A percentile compares a stretch with the other conserved stretches of the same genome.
Conservation (phyloP, 2,113 vertebrate species). For the Laterallus jamaicensis region DNA sequence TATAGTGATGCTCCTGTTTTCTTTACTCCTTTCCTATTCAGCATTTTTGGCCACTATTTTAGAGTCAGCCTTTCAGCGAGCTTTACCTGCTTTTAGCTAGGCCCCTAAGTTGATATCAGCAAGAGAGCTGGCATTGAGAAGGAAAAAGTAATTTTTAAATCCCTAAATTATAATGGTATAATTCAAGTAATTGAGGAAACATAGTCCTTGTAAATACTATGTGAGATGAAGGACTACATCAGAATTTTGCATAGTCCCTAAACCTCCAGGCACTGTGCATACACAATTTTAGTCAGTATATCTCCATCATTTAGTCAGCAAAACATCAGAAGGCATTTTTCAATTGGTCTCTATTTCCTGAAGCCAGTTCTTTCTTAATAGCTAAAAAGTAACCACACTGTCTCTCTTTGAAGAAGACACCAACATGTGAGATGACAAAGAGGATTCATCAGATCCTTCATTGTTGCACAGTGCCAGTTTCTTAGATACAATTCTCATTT, state of each 20-base stretch:
- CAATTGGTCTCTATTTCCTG: constrained; percentile 20
- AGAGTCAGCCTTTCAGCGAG: neutral
- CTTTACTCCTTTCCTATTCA: neutral
- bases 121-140: neutral
- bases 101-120: neutral
- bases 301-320: neutral
- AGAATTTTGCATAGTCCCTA: neutral
- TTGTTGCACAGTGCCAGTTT: neutral
- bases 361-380: neutral
- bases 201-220: neutral
- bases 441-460: neutral
- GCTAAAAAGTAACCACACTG: neutral
- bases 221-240: neutral
- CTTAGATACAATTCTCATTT: neutral
- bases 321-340: constrained; percentile 36
- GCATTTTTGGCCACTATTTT: neutral
- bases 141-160: neutral
- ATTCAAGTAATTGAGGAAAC: neutral
- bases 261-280: neutral
- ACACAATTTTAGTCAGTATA: neutral
- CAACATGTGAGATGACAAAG: neutral
- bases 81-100: neutral
- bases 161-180: neutral
- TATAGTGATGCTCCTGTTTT: neutral
- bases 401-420: neutral